phyloP scores from a whole-genome alignment of 2,888 invertebrate genomes.

The Drosophila antonietae region DNA sequence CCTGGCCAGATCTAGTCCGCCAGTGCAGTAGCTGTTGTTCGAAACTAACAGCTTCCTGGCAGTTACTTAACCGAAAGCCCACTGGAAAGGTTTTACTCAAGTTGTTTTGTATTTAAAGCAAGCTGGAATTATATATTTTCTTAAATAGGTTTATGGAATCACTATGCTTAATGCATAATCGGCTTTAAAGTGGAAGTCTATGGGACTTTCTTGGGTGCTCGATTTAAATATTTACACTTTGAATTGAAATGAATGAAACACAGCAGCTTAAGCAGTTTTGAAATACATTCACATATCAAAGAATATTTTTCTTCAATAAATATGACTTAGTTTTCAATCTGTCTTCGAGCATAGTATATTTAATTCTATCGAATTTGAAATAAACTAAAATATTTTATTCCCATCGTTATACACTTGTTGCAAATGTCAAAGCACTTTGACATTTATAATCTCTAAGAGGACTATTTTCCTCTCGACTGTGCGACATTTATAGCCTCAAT shows the following conservation, averaged over 20 bases:
- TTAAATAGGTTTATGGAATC: neutral
- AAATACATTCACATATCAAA: too few species aligned
- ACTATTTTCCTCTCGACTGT: constrained; percentile 30
- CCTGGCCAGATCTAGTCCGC: constrained; percentile 2
- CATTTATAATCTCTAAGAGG: neutral
- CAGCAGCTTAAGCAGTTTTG: too few species aligned
- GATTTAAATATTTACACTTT: neutral
- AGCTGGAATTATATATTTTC: neutral
- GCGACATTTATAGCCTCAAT: constrained; percentile 19
- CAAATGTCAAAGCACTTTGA: constrained; percentile 1
- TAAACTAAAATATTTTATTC: neutral
- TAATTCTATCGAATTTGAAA: neutral
- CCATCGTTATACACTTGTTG: constrained; percentile 2
- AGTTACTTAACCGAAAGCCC: constrained; percentile 10
- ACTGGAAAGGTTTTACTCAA: neutral
- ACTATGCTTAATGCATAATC: too few species aligned
- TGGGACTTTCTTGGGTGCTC: neutral
- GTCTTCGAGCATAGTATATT: neutral
- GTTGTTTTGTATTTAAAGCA: neutral
- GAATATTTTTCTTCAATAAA: too few species aligned
- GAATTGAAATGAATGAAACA: neutral
- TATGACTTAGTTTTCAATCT: neutral
- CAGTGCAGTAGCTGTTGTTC: constrained; percentile 6
- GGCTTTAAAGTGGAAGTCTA: neutral
- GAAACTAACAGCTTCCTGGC: constrained; percentile 22